Evolutionary conservation across 2,113 vertebrate species (phyloP).

Genomic region (Nothobranchius kuhntae): DNA sequence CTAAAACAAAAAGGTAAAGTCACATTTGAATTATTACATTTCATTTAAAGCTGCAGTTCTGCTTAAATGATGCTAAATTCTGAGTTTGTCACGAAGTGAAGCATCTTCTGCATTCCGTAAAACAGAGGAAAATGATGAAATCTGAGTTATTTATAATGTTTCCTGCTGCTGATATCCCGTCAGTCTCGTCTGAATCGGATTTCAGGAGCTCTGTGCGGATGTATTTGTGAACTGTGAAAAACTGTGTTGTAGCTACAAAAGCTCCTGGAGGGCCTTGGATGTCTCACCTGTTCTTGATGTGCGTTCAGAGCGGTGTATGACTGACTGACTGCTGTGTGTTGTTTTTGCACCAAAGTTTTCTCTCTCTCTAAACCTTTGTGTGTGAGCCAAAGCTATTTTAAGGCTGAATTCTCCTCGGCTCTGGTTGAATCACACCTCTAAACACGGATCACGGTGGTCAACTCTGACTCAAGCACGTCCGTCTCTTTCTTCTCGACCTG

Average conservation of each 20-base stretch:
- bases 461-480: background rate
- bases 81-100: conserved; percentile 9
- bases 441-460: conserved; percentile 28
- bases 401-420: conserved; percentile 29
- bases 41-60: background rate
- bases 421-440: background rate
- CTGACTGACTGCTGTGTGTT: conserved; percentile 54
- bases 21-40: background rate
- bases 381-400: conserved; percentile 48
- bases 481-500: conserved; percentile 13
- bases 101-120: background rate
- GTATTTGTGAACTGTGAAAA: conserved; percentile 46
- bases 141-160: conserved; percentile 20
- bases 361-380: conserved; percentile 33
- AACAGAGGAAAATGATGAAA: background rate
- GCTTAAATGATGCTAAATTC: background rate
- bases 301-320: conserved; percentile 45
- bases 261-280: conserved; percentile 48
- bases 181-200: conserved; percentile 52
- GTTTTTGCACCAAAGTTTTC: conserved; percentile 44
- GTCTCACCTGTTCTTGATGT: conserved; percentile 60
- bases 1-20: background rate
- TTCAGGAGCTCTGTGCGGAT: conserved; percentile 32
- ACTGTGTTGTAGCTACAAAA: conserved; percentile 45
- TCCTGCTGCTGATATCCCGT: conserved; percentile 41